These are phyloP conservation scores for Frankliniella fusca DNA, from an alignment of 2,888 invertebrate species.

Conservation along the genomic window DNA sequence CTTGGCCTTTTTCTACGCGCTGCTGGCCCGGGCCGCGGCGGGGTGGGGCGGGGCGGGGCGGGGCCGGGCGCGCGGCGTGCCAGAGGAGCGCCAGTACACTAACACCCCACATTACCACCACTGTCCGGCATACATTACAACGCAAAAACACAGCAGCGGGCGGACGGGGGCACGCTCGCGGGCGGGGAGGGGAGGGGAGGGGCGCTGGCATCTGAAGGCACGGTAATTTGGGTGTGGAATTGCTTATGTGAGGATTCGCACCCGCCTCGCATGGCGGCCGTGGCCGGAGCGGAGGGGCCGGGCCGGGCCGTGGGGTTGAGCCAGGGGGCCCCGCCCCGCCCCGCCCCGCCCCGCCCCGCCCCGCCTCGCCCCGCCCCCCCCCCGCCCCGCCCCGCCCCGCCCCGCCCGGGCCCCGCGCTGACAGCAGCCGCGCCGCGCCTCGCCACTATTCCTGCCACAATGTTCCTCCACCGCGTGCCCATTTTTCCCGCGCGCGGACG, in stretches of 20 bases:
- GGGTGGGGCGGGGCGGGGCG: background rate
- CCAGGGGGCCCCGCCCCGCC: background rate
- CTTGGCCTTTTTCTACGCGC: background rate
- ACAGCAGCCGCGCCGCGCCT: background rate
- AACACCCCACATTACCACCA: background rate
- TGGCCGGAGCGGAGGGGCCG: too few species aligned
- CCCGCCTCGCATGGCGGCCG: background rate
- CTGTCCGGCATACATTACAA: conserved; percentile 17
- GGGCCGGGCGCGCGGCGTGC: background rate
- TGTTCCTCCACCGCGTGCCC: too few species aligned
- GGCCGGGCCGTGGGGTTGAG: background rate
- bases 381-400: background rate
- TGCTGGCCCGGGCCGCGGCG: background rate
- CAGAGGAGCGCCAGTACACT: background rate
- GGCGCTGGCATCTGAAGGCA: conserved; percentile 1
- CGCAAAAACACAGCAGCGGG: conserved; percentile 5
- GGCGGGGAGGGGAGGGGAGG: background rate
- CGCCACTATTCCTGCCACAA: too few species aligned
- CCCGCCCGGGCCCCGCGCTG: background rate
- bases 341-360: background rate
- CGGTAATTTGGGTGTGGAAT: conserved; percentile 2
- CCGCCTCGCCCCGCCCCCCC: background rate
- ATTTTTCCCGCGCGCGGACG: too few species aligned
- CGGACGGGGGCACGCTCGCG: background rate
- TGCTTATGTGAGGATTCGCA: background rate